Evolutionary conservation across 53 echinoderm and acorn worm genomes (phyloP).

Genomic region (Echinarachnius parma): DNA sequence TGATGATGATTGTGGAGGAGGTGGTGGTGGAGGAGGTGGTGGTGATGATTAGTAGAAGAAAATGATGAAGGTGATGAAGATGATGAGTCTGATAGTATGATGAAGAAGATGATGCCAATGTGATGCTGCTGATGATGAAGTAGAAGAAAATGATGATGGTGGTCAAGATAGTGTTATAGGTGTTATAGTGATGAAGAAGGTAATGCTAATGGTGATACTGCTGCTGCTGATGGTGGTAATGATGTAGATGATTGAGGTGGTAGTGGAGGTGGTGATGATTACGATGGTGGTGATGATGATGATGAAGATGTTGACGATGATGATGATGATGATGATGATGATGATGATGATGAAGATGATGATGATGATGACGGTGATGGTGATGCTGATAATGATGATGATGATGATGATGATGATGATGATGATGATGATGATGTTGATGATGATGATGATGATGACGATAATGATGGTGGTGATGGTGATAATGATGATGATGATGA

Average conservation of each 20-base stretch:
- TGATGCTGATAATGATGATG: neutral
- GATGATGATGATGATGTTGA: neutral
- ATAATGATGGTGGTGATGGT: neutral
- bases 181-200: too few species aligned
- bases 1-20: neutral
- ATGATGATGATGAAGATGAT: neutral
- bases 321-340: neutral
- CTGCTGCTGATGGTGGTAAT: too few species aligned
- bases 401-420: conserved; percentile 1
- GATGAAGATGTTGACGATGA: conserved; percentile 6
- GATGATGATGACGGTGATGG: neutral
- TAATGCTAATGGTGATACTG: too few species aligned
- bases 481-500: neutral
- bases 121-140: too few species aligned
- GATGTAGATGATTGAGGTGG: too few species aligned
- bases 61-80: neutral
- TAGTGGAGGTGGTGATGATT: neutral
- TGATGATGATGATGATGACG: neutral
- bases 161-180: too few species aligned
- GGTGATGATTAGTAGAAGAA: neutral
- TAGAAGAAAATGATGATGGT: too few species aligned
- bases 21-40: neutral
- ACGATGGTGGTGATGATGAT: neutral
- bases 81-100: too few species aligned
- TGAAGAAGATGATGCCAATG: too few species aligned